Base-by-base conservation (phyloP, 1,140 invertebrate species). In the Cydia splendana region DNA sequence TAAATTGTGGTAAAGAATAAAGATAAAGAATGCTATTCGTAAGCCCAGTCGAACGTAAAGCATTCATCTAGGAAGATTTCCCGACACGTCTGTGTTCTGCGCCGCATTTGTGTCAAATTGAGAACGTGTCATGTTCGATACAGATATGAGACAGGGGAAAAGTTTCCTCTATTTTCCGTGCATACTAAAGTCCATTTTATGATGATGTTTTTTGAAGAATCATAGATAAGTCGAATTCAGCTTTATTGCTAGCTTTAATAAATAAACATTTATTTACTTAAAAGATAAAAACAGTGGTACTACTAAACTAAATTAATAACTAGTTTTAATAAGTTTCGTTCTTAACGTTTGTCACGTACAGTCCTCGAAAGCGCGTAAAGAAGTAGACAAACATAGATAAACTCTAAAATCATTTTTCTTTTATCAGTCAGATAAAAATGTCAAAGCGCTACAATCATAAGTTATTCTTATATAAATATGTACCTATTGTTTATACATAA, bases 51-150 rank as follows among this genome's bases (percentile, higher is more conserved):
- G 9, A n/a, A 7, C 5, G 30, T 71, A 45, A 65, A 71, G 45
- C 34, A 71, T 45, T 71, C n/a, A 38, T 42, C 67, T 71, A n/a
- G 7, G 15, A 7, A 42, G 34, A 38, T 38, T 38, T 71, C n/a
- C 15, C 34, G 34, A n/a, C 67, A 42, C 67, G 38, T 71, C 15
- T 38, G 67, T 71, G 9, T 42, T 42, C n/a, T 18, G 67, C 34
- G 67, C n/a, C n/a, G 15, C 34, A 42, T 71, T 62, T 42, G 38
- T 38, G 15, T 24, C 15, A 71, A 42, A 71, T 71, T 71, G 67
- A 71, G 30, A 18, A 71, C 67, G 67, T 71, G 67, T 67, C 67
- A 12, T 38, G 30, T 42, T 45, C 67, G n/a, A 71, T 71, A 71
- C 38, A 71, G 38, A 38, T 71, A 71, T 71, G 67, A 71, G 67